Evolutionary conservation across 1,140 invertebrate genomes (phyloP).

Genomic region (Aphelinus atriplicis): DNA sequence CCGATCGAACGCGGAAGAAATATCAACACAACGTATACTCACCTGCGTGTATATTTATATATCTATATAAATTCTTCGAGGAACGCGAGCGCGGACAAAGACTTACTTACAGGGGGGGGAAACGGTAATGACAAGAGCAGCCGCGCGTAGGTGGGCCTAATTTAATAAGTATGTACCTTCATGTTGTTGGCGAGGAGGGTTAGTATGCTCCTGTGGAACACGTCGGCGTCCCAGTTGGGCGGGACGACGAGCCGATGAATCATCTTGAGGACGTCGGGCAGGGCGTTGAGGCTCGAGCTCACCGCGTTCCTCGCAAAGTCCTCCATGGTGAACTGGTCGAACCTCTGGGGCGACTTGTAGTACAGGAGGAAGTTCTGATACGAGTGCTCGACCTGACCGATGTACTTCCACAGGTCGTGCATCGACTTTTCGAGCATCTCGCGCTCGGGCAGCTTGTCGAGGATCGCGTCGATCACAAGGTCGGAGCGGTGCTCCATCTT

Average conservation of each 20-base stretch:
- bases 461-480: slow-evolving; percentile 51
- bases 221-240: slow-evolving; percentile 47
- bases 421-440: slow-evolving; percentile 66
- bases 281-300: slow-evolving; percentile 70
- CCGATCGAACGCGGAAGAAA: no score
- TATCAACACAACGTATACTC: no score
- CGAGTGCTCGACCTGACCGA: slow-evolving; percentile 69
- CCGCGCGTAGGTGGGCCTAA: no score
- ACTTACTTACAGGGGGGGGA: no score
- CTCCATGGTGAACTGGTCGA: slow-evolving; percentile 73
- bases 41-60: no score
- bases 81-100: no score
- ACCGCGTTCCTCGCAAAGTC: slow-evolving; percentile 76
- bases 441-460: slow-evolving; percentile 61
- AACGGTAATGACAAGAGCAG: no score
- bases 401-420: slow-evolving; percentile 68
- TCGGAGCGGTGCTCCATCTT: slow-evolving; percentile 39
- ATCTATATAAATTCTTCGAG: no score
- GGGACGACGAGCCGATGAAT: slow-evolving; percentile 72
- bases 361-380: slow-evolving; percentile 70
- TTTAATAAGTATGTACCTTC: slow-evolving; percentile 58
- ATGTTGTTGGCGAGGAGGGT: slow-evolving; percentile 62
- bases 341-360: slow-evolving; percentile 58
- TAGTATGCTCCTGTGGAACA: slow-evolving; percentile 62
- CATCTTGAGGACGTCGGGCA: slow-evolving; percentile 73